Base-by-base conservation (phyloP, 2,888 invertebrate genomes). In the Latrodectus elegans region DNA sequence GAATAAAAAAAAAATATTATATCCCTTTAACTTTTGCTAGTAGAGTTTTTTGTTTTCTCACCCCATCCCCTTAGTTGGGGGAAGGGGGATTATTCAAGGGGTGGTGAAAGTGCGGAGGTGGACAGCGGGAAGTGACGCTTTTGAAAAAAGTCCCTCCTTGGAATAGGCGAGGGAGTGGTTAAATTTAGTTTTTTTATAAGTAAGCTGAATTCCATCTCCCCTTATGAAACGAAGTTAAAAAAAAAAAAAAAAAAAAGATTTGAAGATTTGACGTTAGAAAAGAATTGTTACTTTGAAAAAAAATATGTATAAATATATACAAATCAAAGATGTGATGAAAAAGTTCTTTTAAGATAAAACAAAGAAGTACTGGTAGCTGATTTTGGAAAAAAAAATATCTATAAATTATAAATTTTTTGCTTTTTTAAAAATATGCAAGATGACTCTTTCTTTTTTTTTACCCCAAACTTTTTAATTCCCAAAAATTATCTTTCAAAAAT, bases 11-110 rank as follows among this genome's bases (percentile, higher is more conserved):
- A 22, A 17, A 51, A 11, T 65, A 14, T 15, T 15, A 15, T 65
- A n/a, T 53, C 68, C 78, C 68, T 52, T 53, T 75, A 81, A 81
- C 80, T 81, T 81, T 81, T 81, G 73, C 81, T 81, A 73, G 65
- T 65, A 49, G 49, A n/a, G 55, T 55, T 78, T 49, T 72, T 80
- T 71, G 60, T 52, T 80, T 51, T 52, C 55, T 78, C 53, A 55
- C 38, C 38, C 38, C 22, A 15, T 22, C 60, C 55, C 65, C 52
- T 73, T 72, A 15, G 60, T 15, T n/a, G n/a, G 60, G 60, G 60
- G 6, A 60, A n/a, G n/a, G 60, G 60, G 60, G 60, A 60, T 60
- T 60, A 60, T 10, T 60, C n/a, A 60, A 60, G 60, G 12, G 60
- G n/a, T 12, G 12, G 60, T 60, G 60, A 15, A 60, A n/a, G 60